Conservation (phyloP, 2,113 vertebrate genomes). For the Cyphomyrus discorhynchus region DNA sequence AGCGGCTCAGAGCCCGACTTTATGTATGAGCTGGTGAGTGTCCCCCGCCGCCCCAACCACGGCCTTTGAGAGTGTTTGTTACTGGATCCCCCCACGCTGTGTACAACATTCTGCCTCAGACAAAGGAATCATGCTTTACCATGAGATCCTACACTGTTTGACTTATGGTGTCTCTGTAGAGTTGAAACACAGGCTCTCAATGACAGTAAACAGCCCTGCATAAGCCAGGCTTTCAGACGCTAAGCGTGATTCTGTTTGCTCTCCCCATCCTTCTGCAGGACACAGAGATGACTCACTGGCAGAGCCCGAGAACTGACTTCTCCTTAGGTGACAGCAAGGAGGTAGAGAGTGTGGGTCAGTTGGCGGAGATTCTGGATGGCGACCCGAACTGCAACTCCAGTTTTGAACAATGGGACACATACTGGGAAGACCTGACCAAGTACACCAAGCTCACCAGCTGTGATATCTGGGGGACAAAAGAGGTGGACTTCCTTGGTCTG, state of each 20-base stretch:
- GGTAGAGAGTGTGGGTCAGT: constrained; percentile 78
- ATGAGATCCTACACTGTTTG: neutral
- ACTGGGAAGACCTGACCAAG: constrained; percentile 97
- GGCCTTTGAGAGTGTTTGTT: neutral
- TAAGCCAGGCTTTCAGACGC: neutral
- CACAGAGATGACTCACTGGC: constrained; percentile 85
- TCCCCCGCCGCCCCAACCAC: neutral
- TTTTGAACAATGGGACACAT: constrained; percentile 97
- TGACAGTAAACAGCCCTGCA: neutral
- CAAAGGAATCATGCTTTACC: neutral
- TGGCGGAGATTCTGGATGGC: constrained; percentile 77
- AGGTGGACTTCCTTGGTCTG: constrained; percentile 93
- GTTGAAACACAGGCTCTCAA: neutral
- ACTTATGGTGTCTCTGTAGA: neutral
- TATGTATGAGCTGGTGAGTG: constrained; percentile 97
- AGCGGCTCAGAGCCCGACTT: constrained; percentile 96
- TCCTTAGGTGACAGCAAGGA: constrained; percentile 81
- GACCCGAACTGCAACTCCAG: constrained; percentile 78
- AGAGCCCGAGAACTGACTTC: constrained; percentile 83
- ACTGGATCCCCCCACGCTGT: neutral
- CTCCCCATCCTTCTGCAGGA: constrained; percentile 60
- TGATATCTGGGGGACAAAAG: constrained; percentile 99
- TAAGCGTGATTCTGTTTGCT: neutral
- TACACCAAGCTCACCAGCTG: constrained; percentile 94
- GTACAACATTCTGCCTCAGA: neutral